Base-by-base conservation (phyloP, 2,888 invertebrate genomes). In the Peribatodes rhomboidaria region DNA sequence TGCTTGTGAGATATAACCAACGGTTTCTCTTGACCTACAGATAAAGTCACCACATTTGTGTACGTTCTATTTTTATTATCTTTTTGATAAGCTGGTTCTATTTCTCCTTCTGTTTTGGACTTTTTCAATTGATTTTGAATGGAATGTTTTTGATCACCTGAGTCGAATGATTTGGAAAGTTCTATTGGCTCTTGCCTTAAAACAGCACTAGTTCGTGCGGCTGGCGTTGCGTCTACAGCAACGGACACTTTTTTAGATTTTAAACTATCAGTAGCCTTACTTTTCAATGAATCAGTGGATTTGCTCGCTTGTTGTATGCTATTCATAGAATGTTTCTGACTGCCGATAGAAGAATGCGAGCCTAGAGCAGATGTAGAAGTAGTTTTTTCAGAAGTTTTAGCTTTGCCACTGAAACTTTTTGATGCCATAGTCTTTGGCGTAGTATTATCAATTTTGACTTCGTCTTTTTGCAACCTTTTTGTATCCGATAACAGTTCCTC, bases 121-220 rank as follows among this genome's bases (percentile, higher is more conserved):
- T 89, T 86, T 73, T 92, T 81, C 42, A 93, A 65, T 69, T 86
- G 85, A 59, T 79, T 79, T 65, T 61, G 76, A 73, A 70, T 86
- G 84, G 88, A 87, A 88, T 88, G 85, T 87, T 75, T 80, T 62
- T 72, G 70, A 56, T 88, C 86, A 60, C 83, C 85, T 53, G 79
- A 82, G 72, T 95, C 95, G 47, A 95, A 87, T n/a, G 94, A 94
- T 86, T 96, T 96, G 0, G 94, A 94, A 49, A 96, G 82, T 86
- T 97, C 97, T 68, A 97, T 96, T 0, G 97, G 97, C 81, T 96
- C 95, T 87, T 97, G 97, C 73, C 95, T 94, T 55, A 97, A 82
- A 35, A 97, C 94, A 59, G 97, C 96, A 67, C 95, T 94, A 22
- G 96, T 96, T 68, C 97, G 92, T 1, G 96, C 95, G 1, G 95